Evolutionary conservation across 1,140 invertebrate species (phyloP).

Genomic region (Drosophila malerkotliana): DNA sequence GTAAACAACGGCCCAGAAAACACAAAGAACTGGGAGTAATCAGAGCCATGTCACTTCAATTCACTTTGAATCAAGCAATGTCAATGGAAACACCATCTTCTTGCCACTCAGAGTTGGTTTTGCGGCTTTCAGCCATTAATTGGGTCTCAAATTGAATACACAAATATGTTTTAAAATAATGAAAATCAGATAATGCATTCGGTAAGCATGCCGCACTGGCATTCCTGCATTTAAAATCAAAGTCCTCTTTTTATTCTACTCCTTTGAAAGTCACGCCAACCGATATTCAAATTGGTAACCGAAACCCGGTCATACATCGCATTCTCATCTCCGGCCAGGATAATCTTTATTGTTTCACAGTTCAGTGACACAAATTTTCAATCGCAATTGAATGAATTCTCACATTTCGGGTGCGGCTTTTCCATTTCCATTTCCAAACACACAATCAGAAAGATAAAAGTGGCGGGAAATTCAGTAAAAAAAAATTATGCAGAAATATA

Average conservation of each 20-base stretch:
- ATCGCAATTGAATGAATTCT: conserved; percentile 56
- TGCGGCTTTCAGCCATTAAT: conserved; percentile 25
- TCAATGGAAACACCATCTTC: conserved; percentile 20
- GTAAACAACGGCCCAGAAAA: conserved; percentile 38
- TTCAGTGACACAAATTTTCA: conserved; percentile 57
- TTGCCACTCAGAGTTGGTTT: conserved; percentile 17
- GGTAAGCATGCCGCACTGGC: neutral
- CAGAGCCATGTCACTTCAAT: conserved; percentile 18
- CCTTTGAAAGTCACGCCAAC: conserved; percentile 14
- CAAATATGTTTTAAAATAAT: neutral
- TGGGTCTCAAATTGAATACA: neutral
- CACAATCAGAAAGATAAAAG: conserved; percentile 30
- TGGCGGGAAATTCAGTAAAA: conserved; percentile 13
- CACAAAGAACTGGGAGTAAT: conserved; percentile 33
- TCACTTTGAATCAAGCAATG: conserved; percentile 32
- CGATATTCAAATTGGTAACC: conserved; percentile 48
- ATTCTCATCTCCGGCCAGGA: conserved; percentile 50
- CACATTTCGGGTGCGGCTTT: conserved; percentile 38
- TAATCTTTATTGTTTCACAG: conserved; percentile 60
- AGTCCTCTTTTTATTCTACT: neutral
- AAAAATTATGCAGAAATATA: conserved; percentile 13
- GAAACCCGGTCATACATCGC: conserved; percentile 46
- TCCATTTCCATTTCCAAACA: conserved; percentile 31
- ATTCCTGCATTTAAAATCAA: neutral
- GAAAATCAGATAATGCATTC: neutral